These are phyloP conservation scores for Orientallactaga sibirica DNA, from an alignment of 2,797 vertebrate species.

Conservation along the genomic window DNA sequence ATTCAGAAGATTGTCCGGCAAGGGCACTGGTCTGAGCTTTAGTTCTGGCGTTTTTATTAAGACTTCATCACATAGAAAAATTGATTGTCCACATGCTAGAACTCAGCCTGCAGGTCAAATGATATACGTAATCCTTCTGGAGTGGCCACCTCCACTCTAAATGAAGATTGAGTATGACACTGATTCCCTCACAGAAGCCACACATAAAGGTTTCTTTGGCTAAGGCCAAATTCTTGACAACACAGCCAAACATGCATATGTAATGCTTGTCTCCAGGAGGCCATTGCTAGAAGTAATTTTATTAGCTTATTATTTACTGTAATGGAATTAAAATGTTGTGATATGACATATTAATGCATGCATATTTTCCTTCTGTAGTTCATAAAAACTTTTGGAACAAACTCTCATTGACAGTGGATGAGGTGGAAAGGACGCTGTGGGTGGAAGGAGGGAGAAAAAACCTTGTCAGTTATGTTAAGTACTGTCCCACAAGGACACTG, in stretches of 20 bases:
- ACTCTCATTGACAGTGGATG: neutral
- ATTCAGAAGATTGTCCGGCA: neutral
- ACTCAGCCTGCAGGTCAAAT: neutral
- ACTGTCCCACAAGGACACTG: neutral
- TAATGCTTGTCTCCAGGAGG: neutral
- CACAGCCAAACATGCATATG: neutral
- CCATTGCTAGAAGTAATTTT: slow-evolving; percentile 1
- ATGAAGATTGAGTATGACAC: neutral
- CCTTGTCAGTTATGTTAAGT: neutral
- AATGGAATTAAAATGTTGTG: neutral
- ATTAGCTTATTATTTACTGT: neutral
- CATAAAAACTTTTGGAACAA: slow-evolving; percentile 25
- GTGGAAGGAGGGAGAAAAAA: neutral
- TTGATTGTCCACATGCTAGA: neutral
- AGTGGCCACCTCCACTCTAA: neutral
- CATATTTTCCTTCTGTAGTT: neutral
- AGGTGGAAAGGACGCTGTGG: neutral
- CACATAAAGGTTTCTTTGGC: neutral
- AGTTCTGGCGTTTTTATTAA: neutral
- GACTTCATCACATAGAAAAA: neutral
- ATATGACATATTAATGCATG: neutral
- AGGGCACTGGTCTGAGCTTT: neutral
- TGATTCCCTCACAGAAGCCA: neutral
- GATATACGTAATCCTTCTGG: neutral
- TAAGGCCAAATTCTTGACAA: neutral